Evolutionary conservation across 2,113 vertebrate genomes (phyloP).

Genomic region (Lamprologus lemairii): DNA sequence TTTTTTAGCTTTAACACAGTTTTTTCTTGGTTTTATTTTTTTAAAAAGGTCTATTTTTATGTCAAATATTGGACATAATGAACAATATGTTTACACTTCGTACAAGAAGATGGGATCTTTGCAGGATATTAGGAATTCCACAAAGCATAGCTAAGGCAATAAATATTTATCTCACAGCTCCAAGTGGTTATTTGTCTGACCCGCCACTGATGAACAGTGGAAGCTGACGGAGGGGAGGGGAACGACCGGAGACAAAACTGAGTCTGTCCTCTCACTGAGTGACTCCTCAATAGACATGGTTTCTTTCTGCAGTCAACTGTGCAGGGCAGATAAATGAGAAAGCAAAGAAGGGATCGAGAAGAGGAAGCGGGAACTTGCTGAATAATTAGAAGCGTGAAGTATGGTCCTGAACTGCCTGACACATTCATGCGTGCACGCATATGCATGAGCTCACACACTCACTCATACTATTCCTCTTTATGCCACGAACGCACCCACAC

Average conservation of each 20-base stretch:
- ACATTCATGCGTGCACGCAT: neutral
- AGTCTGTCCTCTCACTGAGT: slow-evolving; percentile 25
- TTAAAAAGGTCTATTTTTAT: neutral
- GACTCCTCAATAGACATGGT: slow-evolving; percentile 20
- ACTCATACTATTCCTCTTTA: neutral
- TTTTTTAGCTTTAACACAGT: neutral
- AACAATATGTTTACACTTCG: neutral
- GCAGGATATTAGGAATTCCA: neutral
- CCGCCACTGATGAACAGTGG: slow-evolving; percentile 4
- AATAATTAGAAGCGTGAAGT: slow-evolving; percentile 40
- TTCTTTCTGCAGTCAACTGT: slow-evolving; percentile 37
- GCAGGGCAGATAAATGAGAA: slow-evolving; percentile 22
- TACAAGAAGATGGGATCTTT: neutral
- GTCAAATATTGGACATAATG: neutral
- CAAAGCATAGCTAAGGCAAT: neutral
- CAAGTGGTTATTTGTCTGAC: slow-evolving; percentile 23
- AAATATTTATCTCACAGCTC: slow-evolving; percentile 41
- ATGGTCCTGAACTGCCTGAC: neutral
- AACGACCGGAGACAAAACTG: slow-evolving; percentile 18
- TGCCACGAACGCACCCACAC: neutral
- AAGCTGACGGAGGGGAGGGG: neutral
- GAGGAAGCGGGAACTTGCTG: neutral
- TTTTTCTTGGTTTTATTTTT: neutral
- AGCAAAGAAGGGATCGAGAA: neutral
- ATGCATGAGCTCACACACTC: neutral